These are phyloP conservation scores for Nycticebus coucang DNA, from an alignment of 2,113 vertebrate genomes.

Conservation along the genomic window DNA sequence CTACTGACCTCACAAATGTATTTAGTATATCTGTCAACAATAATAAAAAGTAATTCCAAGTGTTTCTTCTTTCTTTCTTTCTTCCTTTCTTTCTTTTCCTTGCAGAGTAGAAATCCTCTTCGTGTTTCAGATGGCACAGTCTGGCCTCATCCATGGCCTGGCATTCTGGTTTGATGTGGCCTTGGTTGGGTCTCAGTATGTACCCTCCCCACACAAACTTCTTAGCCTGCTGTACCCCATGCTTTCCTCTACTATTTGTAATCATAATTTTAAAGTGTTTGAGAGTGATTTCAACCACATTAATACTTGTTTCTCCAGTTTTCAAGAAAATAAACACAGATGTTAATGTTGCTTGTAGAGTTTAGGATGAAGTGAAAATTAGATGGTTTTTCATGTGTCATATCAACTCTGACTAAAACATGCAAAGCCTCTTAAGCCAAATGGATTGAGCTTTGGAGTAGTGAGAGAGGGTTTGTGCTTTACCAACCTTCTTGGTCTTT, in stretches of 20 bases:
- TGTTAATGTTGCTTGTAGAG: neutral
- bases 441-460: neutral
- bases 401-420: slow-evolving; percentile 23
- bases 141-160: slow-evolving; percentile 89
- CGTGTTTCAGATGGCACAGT: slow-evolving; percentile 87
- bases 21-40: neutral
- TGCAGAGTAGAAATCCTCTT: slow-evolving; percentile 90
- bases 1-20: neutral
- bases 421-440: neutral
- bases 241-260: neutral
- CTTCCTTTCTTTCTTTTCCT: slow-evolving; percentile 44
- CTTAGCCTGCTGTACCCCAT: rapidly evolving
- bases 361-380: neutral
- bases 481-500: neutral
- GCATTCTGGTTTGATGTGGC: slow-evolving; percentile 91
- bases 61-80: neutral
- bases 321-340: slow-evolving; percentile 39
- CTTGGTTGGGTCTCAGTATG: slow-evolving; percentile 88
- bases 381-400: neutral
- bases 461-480: neutral
- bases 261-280: neutral
- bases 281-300: neutral
- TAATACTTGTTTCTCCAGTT: neutral
- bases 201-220: neutral
- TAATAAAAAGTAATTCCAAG: neutral